Evolutionary conservation across 2,797 vertebrate genomes (phyloP).

Genomic region (Arnoldichthys spilopterus): DNA sequence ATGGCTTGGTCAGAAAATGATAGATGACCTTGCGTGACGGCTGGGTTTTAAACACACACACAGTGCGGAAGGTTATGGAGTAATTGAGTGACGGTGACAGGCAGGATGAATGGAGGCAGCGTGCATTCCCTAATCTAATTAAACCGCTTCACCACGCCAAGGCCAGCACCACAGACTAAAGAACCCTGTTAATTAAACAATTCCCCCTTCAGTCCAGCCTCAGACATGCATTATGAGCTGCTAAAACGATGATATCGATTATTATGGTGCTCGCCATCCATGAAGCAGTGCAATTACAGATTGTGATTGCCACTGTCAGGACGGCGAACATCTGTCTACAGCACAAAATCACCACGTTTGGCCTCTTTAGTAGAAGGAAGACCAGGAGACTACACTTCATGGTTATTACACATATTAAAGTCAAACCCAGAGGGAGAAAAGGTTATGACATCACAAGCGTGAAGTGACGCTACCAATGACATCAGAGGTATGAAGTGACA

Average conservation of each 20-base stretch:
- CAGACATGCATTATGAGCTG: background rate
- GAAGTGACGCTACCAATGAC: too few species aligned
- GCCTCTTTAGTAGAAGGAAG: background rate
- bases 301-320: background rate
- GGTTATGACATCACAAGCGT: background rate
- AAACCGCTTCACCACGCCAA: conserved; percentile 44
- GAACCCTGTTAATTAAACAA: conserved; percentile 62
- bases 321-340: background rate
- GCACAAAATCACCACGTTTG: background rate
- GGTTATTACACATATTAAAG: too few species aligned
- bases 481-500: too few species aligned
- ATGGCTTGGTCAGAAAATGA: conserved; percentile 60
- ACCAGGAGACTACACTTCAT: too few species aligned
- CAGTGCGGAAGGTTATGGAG: conserved; percentile 59
- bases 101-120: conserved; percentile 56
- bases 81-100: conserved; percentile 60
- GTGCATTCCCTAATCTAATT: conserved; percentile 54
- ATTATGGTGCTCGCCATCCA: background rate
- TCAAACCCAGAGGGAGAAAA: too few species aligned
- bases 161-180: conserved; percentile 35
- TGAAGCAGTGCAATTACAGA: background rate
- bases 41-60: conserved; percentile 65
- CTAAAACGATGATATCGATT: conserved; percentile 8
- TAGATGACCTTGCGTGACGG: conserved; percentile 51
- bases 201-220: background rate